Base-by-base conservation (phyloP, 2,888 invertebrate genomes). In the Xylota segnis region DNA sequence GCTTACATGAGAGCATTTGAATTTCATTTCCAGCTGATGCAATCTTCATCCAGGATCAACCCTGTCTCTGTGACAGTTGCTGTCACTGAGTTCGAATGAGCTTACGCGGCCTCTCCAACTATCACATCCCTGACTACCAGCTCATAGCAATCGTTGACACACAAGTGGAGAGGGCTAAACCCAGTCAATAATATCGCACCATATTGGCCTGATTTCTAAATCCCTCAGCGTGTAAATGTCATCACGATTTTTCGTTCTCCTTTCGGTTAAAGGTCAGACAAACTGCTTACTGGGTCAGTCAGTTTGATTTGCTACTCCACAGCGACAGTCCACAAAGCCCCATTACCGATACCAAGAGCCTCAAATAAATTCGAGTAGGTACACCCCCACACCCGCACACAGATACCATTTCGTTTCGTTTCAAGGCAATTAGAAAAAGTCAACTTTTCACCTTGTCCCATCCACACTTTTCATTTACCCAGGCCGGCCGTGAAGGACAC, bases 391-490 rank as follows among this genome's bases (percentile, higher is more conserved):
- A n/a, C n/a, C n/a, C n/a, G n/a, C n/a, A n/a, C n/a, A 23, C 23
- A 23, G 1, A 23, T 3, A 23, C 23, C 16, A 10, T 14, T 54
- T 54, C 14, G 6, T 10, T 63, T 34, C n/a, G n/a, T 32, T 54
- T 61, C 58, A 70, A 70, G 56, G 29, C 70, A 71, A 71, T 34
- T 71, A 59, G 58, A 23, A 56, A n/a, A 10, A 47, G 34, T 4
- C 71, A 71, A 59, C 71, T 59, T 50, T 23, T 37, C 71, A 71
- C 71, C 71, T 71, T 71, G 65, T 65, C 34, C 65, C 5, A 29
- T 5, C 27, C 29, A 34, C 56, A 54, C 59, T 72, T 52, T 52
- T 40, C 50, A 29, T 34, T 52, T 18, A 29, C 52, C 18, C 32
- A n/a, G n/a, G n/a, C n/a, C 43, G 16, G 18, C n/a, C 12, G 32